Conservation (phyloP, 1,140 invertebrate genomes). For the Drosophila sturtevanti region DNA sequence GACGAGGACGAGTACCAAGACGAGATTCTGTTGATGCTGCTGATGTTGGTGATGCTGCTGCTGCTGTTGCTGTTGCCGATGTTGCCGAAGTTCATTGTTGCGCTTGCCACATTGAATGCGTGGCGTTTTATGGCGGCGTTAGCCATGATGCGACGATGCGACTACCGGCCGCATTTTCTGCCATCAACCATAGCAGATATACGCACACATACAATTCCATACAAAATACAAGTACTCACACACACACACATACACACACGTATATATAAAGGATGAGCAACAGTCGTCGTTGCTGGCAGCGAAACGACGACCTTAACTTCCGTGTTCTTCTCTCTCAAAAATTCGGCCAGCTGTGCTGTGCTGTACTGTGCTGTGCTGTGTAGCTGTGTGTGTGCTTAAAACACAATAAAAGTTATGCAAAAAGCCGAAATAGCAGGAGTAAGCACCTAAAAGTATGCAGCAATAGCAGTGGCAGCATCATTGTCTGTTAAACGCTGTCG, state of each 20-base stretch:
- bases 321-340: slow-evolving; percentile 43
- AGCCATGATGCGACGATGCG: slow-evolving; percentile 76
- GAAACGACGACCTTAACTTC: slow-evolving; percentile 22
- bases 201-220: slow-evolving; percentile 24
- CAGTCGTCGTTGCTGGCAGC: slow-evolving; percentile 55
- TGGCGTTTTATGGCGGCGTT: slow-evolving; percentile 79
- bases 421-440: slow-evolving; percentile 53
- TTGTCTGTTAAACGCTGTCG: slow-evolving; percentile 28
- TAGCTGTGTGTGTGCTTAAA: slow-evolving; percentile 31
- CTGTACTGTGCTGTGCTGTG: not conserved
- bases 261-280: slow-evolving; percentile 63
- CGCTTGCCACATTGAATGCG: slow-evolving; percentile 81
- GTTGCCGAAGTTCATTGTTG: slow-evolving; percentile 73
- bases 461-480: slow-evolving; percentile 22
- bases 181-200: slow-evolving; percentile 43
- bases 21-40: slow-evolving; percentile 21
- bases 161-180: slow-evolving; percentile 76
- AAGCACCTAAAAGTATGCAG: slow-evolving; percentile 59
- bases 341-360: slow-evolving; percentile 51
- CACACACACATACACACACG: slow-evolving; percentile 25
- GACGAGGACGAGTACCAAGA: slow-evolving; percentile 14
- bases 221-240: slow-evolving; percentile 18
- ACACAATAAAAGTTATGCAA: slow-evolving; percentile 79
- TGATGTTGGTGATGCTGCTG: slow-evolving; percentile 33
- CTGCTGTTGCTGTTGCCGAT: slow-evolving; percentile 24